Percentiles rank a stretch among this genome's conserved stretches.
These are phyloP conservation scores for Acleris laterana DNA, from an alignment of 2,888 invertebrate genomes.

Conservation along the genomic window DNA sequence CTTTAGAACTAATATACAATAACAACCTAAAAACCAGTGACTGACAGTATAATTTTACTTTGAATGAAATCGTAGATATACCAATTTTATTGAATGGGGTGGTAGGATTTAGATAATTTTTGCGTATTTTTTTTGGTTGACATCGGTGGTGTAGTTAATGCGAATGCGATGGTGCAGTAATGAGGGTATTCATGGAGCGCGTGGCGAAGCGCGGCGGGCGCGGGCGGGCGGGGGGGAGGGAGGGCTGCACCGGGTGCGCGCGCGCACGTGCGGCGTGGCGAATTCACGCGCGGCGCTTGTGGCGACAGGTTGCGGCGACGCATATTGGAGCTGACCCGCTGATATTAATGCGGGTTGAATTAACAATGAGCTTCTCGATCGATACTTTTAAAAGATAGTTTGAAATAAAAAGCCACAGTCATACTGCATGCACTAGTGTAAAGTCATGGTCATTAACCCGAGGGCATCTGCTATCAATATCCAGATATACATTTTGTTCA, in stretches of 20 bases:
- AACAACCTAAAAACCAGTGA: no score
- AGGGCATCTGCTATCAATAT: no score
- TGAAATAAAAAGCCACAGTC: no score
- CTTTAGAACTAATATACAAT: no score
- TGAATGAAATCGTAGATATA: no score
- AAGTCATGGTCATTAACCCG: no score
- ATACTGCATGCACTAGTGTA: no score
- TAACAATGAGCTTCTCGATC: not conserved
- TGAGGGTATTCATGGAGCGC: constrained; percentile 30
- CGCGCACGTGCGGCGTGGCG: constrained; percentile 31
- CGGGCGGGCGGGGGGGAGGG: not conserved
- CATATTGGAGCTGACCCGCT: constrained; percentile 1
- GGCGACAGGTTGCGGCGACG: constrained; percentile 32
- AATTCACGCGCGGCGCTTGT: constrained; percentile 34
- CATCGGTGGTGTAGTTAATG: constrained; percentile 18
- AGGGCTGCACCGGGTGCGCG: constrained; percentile 19
- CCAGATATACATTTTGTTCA: no score
- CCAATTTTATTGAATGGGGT: not conserved
- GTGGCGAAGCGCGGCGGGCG: constrained; percentile 20
- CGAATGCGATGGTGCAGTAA: constrained; percentile 19
- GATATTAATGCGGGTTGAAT: not conserved
- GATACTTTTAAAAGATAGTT: not conserved
- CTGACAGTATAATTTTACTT: no score
- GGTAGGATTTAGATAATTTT: constrained; percentile 27
- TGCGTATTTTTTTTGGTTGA: not conserved